phyloP scores from a whole-genome alignment of 2,797 vertebrate species.

The Lagodon rhomboides region DNA sequence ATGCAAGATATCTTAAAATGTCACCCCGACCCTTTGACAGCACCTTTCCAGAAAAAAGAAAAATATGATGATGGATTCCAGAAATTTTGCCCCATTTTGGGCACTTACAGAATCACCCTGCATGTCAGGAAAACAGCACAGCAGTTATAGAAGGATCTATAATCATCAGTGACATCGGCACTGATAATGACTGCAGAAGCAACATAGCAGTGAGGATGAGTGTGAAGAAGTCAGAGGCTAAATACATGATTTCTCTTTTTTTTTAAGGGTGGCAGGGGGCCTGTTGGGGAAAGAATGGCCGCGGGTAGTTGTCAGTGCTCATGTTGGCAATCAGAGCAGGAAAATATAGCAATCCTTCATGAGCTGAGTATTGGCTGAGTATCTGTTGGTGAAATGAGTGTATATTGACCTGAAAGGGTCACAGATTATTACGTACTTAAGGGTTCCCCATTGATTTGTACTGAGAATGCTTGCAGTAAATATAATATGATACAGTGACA shows the following conservation, averaged over 20 bases:
- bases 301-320: neutral
- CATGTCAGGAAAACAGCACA: neutral
- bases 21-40: neutral
- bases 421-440: constrained; percentile 26
- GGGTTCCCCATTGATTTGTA: constrained; percentile 38
- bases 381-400: neutral
- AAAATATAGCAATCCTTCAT: constrained; percentile 2
- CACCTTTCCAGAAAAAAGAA: neutral
- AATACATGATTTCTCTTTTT: too few relatives aligned
- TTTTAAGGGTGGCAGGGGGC: too few relatives aligned
- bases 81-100: neutral
- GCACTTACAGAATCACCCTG: neutral
- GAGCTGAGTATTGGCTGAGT: neutral
- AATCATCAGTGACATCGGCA: too few relatives aligned
- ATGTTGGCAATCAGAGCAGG: neutral
- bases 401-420: constrained; percentile 21
- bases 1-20: constrained; percentile 11
- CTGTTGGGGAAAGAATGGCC: too few relatives aligned
- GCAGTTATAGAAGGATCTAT: too few relatives aligned
- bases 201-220: too few relatives aligned
- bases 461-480: constrained; percentile 45
- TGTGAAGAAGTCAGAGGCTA: too few relatives aligned
- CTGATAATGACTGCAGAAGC: too few relatives aligned
- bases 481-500: constrained; percentile 57
- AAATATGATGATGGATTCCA: neutral